phyloP scores from a whole-genome alignment of 2,888 invertebrate genomes.

The Callinectes sapidus region DNA sequence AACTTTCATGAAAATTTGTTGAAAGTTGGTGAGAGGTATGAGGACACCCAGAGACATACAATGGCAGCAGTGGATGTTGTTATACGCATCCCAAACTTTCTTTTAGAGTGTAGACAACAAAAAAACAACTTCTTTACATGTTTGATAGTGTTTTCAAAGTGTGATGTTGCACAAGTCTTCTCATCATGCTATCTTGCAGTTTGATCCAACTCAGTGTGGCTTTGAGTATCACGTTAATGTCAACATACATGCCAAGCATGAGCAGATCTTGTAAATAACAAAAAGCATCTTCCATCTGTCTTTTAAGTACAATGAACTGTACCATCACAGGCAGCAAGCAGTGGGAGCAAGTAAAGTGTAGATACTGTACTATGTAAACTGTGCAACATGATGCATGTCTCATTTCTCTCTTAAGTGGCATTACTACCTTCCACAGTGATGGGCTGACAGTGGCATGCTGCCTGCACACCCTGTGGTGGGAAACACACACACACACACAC shows the following conservation, averaged over 20 bases:
- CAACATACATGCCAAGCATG: background rate
- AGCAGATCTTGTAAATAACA: background rate
- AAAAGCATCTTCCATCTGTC: background rate
- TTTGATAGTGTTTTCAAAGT: background rate
- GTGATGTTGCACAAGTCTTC: background rate
- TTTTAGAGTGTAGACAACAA: background rate
- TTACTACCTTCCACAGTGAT: background rate
- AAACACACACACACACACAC: no score
- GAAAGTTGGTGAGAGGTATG: background rate
- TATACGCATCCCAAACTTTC: background rate
- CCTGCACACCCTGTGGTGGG: background rate
- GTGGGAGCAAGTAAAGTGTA: background rate
- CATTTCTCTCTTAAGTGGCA: background rate
- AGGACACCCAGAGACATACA: background rate
- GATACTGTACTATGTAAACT: background rate
- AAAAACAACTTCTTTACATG: background rate
- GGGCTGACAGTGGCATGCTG: background rate
- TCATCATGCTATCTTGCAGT: background rate
- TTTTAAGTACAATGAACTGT: background rate
- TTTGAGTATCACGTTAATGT: background rate
- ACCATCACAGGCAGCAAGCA: slow-evolving; percentile 3
- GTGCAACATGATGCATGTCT: background rate
- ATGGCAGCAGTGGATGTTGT: background rate
- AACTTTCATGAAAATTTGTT: background rate
- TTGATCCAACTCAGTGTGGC: background rate